phyloP scores from a whole-genome alignment of 2,113 vertebrate genomes.

The Bos taurus region ARS-UCD2.0 NC_037344.1:17623001-17623500 shows the following conservation, averaged over 20 bases:
- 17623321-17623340: conserved; percentile 54
- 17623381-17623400: conserved; percentile 52
- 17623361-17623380: conserved; percentile 41
- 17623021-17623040: rapidly evolving
- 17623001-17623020: not conserved
- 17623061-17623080: not conserved
- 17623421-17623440: not conserved
- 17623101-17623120: not conserved
- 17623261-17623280: conserved; percentile 15
- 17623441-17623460: not conserved
- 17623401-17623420: conserved; percentile 34
- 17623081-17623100: not conserved
- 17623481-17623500: not conserved
- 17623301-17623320: conserved; percentile 67
- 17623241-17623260: not conserved
- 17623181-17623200: not conserved
- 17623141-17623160: not conserved
- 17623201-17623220: rapidly evolving
- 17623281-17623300: conserved; percentile 55
- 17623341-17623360: conserved; percentile 46
- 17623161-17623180: not conserved
- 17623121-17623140: not conserved
- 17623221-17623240: not conserved
- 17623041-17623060: not conserved
- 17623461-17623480: conserved; percentile 31